phyloP scores from a whole-genome alignment of 2,888 invertebrate genomes.

The Onthophagus sagittarius region DNA sequence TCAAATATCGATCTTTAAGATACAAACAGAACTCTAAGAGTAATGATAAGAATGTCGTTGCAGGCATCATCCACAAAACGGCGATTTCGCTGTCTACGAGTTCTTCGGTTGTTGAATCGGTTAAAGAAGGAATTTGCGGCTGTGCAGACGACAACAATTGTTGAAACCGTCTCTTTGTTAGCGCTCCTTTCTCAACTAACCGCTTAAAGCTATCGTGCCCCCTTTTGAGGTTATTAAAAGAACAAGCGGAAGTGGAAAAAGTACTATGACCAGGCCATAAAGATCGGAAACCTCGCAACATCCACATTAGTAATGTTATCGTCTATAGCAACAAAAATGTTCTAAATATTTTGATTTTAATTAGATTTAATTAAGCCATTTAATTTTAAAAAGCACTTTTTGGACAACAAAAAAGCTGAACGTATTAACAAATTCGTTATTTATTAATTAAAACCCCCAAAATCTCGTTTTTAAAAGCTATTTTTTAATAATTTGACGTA shows the following conservation, averaged over 20 bases:
- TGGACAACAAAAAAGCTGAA: no score
- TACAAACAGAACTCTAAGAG: constrained; percentile 44
- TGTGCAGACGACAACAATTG: constrained; percentile 33
- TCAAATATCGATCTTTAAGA: constrained; percentile 43
- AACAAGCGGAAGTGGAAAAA: neutral
- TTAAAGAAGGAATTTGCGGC: neutral
- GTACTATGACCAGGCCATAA: neutral
- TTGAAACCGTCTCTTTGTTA: constrained; percentile 36
- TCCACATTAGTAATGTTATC: neutral
- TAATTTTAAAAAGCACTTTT: neutral
- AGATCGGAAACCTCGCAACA: neutral
- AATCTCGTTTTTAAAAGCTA: no score
- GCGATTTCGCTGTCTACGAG: constrained; percentile 44
- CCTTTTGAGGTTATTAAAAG: neutral
- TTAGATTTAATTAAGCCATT: neutral
- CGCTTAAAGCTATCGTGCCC: neutral
- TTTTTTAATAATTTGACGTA: no score
- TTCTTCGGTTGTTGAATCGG: no score
- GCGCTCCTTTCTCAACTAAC: neutral
- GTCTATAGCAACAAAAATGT: neutral
- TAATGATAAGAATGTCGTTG: constrained; percentile 42
- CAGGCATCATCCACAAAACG: constrained; percentile 44
- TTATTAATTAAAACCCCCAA: no score
- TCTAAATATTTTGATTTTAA: neutral
- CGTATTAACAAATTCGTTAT: no score